phyloP scores from a whole-genome alignment of 2,113 vertebrate species.

The Seriola dumerili region DNA sequence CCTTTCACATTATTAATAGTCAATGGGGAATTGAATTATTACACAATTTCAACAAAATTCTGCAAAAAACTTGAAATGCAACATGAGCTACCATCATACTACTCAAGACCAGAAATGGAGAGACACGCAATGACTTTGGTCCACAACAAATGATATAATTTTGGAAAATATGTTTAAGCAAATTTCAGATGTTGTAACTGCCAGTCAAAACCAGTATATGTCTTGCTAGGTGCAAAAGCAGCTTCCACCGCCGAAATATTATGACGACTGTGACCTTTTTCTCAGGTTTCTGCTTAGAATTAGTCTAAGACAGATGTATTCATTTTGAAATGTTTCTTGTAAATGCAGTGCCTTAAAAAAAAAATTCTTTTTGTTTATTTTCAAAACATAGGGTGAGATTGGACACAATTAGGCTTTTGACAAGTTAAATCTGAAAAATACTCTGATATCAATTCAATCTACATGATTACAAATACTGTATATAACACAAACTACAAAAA shows the following conservation, averaged over 20 bases:
- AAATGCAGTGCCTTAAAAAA: too few species aligned
- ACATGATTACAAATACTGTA: not conserved
- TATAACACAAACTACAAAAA: not conserved
- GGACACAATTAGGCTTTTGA: not conserved
- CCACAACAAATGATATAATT: not conserved
- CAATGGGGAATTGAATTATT: not conserved
- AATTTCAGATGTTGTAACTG: not conserved
- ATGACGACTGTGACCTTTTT: not conserved
- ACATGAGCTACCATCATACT: not conserved
- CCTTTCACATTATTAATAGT: slow-evolving; percentile 22
- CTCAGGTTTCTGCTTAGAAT: not conserved
- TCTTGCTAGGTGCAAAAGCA: not conserved
- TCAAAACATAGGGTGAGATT: not conserved
- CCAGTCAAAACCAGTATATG: not conserved
- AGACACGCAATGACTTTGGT: not conserved
- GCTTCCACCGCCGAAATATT: not conserved
- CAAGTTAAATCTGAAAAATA: not conserved
- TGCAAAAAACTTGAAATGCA: slow-evolving; percentile 1
- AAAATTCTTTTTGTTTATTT: too few species aligned
- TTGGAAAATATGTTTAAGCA: not conserved
- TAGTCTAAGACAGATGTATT: not conserved
- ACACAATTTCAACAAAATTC: not conserved
- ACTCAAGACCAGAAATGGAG: not conserved
- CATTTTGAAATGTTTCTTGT: too few species aligned
- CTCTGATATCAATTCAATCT: not conserved